Conservation (phyloP, 2,888 invertebrate genomes). For the Odontomyia ornata region DNA sequence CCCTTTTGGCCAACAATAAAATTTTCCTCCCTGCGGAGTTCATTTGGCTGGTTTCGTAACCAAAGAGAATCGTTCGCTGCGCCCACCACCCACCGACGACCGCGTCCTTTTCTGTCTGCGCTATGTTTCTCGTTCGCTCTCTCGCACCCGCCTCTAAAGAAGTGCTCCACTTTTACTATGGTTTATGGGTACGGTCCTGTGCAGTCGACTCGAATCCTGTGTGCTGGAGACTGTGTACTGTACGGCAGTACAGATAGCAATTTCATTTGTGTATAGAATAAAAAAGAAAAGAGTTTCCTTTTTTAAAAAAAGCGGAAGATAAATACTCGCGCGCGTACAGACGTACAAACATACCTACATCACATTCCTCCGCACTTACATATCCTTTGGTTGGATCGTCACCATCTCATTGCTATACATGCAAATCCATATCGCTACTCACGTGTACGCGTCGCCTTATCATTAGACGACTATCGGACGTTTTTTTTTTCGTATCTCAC, state of each 20-base stretch:
- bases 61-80: conserved; percentile 8
- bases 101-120: conserved; percentile 37
- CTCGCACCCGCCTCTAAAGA: not conserved
- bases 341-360: conserved; percentile 27
- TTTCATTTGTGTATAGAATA: conserved; percentile 42
- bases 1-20: conserved; percentile 43
- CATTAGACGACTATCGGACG: conserved; percentile 35
- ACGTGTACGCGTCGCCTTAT: conserved; percentile 42
- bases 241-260: conserved; percentile 37
- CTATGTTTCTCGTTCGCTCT: conserved; percentile 3
- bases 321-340: conserved; percentile 41
- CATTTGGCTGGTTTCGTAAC: conserved; percentile 37
- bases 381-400: conserved; percentile 14
- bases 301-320: conserved; percentile 39
- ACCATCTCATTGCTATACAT: conserved; percentile 39
- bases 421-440: conserved; percentile 44
- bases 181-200: conserved; percentile 38
- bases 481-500: conserved; percentile 30
- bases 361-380: conserved; percentile 19
- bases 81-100: not conserved
- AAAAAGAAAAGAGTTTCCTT: conserved; percentile 42
- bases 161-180: conserved; percentile 41
- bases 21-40: conserved; percentile 35
- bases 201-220: conserved; percentile 36
- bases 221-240: conserved; percentile 37